Evolutionary conservation across 2,888 invertebrate genomes (phyloP), one percentile per base, ranked within the genome.

Genomic region (Pristionchus maxplancki): DNA sequence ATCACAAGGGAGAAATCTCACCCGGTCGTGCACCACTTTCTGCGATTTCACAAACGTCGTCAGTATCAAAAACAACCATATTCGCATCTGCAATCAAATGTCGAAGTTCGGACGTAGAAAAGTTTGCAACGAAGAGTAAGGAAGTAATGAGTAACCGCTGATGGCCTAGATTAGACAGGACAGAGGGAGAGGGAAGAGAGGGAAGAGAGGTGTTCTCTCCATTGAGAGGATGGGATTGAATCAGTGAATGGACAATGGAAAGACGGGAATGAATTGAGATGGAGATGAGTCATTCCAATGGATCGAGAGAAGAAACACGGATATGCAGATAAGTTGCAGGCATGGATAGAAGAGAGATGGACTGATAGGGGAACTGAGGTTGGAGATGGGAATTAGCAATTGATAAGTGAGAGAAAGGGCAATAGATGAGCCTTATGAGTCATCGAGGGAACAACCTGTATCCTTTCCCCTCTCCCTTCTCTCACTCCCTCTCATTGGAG

Each of bases 371-470:
- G 28, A 40, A 48, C 44, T 40, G 15, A 48, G 2, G 40, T 24
- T 48, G 44, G 44, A 28, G 13, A 8, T 11, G n/a, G 44, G 48
- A 48, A 78, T 78, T 44, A 78, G 78, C 78, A 28, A 44, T n/a
- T 78, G 78, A 83, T 83, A 53, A 53, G 53, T 34, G 53, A 83
- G 50, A 81, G 81, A 83, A 83, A 44, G 53, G 24, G 53, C 20
- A 50, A 82, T n/a, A 28, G 78, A 78, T 28, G 78, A 24, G 78
- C 44, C n/a, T n/a, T 9, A 83, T 83, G 82, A 83, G 82, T 83
- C 82, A 83, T 83, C 82, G 31, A 82, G 1, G 53, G 50, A 83
- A 83, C 82, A 83, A 83, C 82, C 82, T 83, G 82, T 83, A 28
- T 83, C 50, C 34, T 24, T 37, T 53, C 50, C 15, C 64, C 71